A percentile compares a stretch with the other conserved stretches of the same genome.
These are phyloP conservation scores for Cercopithecus mona DNA, from an alignment of 2,113 vertebrate genomes.

Conservation along the genomic window DNA sequence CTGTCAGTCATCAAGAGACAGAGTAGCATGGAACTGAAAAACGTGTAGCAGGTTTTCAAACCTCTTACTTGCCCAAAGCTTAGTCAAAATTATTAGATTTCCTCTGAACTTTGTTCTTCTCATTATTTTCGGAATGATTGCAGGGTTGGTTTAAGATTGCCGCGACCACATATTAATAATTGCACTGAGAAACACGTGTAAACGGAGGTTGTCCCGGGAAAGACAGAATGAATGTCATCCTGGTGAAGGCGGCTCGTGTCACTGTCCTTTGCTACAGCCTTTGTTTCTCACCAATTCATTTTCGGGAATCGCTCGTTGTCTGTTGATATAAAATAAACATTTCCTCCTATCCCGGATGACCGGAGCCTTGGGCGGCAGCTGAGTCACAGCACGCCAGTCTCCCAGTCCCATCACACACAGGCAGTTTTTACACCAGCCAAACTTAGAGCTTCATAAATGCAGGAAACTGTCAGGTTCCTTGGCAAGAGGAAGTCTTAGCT, in stretches of 20 bases:
- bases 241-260: accelerated
- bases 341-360: background rate
- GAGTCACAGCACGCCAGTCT: accelerated
- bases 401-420: accelerated
- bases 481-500: background rate
- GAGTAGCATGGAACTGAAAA: accelerated
- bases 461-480: background rate
- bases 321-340: accelerated
- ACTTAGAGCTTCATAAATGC: too few relatives aligned
- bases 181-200: accelerated
- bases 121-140: background rate
- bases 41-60: background rate
- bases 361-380: background rate
- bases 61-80: background rate
- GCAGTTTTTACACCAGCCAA: background rate
- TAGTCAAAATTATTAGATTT: background rate
- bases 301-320: accelerated
- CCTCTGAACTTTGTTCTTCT: background rate
- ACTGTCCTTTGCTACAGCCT: background rate
- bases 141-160: too few relatives aligned
- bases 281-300: accelerated
- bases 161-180: too few relatives aligned
- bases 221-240: background rate
- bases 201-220: background rate
- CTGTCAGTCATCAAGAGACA: accelerated